These are phyloP conservation scores for Terrapene triunguis DNA, from an alignment of 2,113 vertebrate species.

Conservation along the genomic window DNA sequence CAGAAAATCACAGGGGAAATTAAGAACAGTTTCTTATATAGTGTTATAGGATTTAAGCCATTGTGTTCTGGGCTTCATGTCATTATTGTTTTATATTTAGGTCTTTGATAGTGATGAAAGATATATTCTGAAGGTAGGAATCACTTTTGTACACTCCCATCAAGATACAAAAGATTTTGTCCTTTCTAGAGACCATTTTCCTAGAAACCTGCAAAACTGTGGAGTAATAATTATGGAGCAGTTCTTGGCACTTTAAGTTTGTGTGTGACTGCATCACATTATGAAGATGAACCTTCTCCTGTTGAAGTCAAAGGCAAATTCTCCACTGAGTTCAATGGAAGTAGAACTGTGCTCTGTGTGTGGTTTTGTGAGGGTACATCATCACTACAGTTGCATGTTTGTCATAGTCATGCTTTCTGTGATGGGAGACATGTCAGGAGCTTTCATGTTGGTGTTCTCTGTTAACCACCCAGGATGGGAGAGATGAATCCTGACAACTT, in stretches of 20 bases:
- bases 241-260: neutral
- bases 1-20: constrained; percentile 63
- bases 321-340: neutral
- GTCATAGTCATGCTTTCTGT: neutral
- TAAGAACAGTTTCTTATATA: constrained; percentile 58
- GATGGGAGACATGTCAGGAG: neutral
- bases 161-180: neutral
- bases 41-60: constrained; percentile 53
- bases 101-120: constrained; percentile 41
- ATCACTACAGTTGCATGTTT: neutral
- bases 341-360: neutral
- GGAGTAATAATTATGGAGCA: neutral
- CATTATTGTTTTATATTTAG: constrained; percentile 68
- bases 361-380: neutral
- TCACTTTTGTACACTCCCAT: constrained; percentile 6
- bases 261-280: neutral
- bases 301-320: neutral
- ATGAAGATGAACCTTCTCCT: neutral
- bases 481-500: neutral
- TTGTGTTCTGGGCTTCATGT: constrained; percentile 58
- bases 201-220: neutral
- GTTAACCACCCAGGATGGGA: neutral
- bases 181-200: neutral
- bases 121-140: constrained; percentile 38
- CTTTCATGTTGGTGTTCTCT: neutral